phyloP scores from a whole-genome alignment of 53 echinoderm and acorn worm species.

The Holothuria leucospilota region DNA sequence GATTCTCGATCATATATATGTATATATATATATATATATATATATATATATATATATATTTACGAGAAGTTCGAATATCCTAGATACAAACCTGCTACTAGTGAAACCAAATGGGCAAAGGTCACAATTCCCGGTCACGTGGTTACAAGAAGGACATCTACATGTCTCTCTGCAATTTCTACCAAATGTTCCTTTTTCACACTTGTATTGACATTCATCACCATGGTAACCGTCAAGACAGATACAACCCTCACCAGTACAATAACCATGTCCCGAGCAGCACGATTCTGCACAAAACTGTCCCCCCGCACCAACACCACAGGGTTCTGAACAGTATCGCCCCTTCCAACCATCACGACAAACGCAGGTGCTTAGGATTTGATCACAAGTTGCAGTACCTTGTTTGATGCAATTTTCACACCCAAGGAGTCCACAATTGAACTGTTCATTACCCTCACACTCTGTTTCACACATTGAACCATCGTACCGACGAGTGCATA shows the following conservation, averaged over 20 bases:
- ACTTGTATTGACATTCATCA: neutral
- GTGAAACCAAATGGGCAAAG: neutral
- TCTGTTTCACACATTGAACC: neutral
- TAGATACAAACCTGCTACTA: conserved; percentile 10
- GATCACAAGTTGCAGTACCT: neutral
- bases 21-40: too few relatives aligned
- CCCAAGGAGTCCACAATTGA: neutral
- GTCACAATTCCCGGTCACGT: conserved; percentile 1
- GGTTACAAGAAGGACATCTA: conserved; percentile 6
- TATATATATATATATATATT: too few relatives aligned
- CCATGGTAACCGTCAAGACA: conserved; percentile 21
- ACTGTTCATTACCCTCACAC: neutral
- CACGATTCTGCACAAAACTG: neutral
- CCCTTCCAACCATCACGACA: conserved; percentile 1
- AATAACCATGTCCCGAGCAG: conserved; percentile 24
- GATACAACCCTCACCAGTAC: neutral
- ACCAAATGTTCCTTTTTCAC: neutral
- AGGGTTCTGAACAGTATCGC: neutral
- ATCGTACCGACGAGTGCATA: neutral
- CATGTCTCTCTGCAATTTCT: neutral
- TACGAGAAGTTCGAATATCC: too few relatives aligned
- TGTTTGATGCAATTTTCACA: neutral
- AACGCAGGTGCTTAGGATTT: neutral
- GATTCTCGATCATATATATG: too few relatives aligned
- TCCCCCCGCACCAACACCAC: neutral